A percentile compares a stretch with the other conserved stretches of the same genome.
These are phyloP conservation scores for Drosophila equinoxialis DNA, from an alignment of 1,140 invertebrate species.

Conservation along the genomic window DNA sequence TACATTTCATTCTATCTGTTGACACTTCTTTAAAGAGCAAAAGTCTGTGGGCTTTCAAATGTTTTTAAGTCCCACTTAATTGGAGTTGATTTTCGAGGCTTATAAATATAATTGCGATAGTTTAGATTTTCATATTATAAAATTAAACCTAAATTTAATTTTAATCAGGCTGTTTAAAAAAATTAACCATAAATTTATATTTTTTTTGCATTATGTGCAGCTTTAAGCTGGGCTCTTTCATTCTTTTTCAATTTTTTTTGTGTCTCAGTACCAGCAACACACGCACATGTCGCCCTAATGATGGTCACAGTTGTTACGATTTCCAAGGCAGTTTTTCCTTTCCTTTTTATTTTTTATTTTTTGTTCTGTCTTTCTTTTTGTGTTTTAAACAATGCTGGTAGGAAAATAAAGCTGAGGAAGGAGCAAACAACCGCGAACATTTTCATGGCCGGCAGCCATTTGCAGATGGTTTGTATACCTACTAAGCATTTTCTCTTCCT, in stretches of 20 bases:
- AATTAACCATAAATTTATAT: not conserved
- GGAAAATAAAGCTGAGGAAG: slow-evolving; percentile 23
- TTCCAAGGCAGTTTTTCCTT: slow-evolving; percentile 41
- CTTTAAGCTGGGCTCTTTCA: slow-evolving; percentile 4
- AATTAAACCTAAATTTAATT: no score
- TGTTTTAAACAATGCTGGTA: slow-evolving; percentile 47
- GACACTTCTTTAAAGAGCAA: no score
- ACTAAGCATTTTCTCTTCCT: slow-evolving; percentile 40
- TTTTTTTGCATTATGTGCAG: not conserved
- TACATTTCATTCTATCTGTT: no score
- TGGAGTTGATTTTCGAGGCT: no score
- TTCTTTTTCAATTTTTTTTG: slow-evolving; percentile 2
- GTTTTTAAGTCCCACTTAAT: no score
- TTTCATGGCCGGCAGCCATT: slow-evolving; percentile 43
- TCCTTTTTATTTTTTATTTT: slow-evolving; percentile 17
- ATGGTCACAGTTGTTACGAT: slow-evolving; percentile 62
- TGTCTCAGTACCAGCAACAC: slow-evolving; percentile 20
- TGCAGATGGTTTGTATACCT: slow-evolving; percentile 35
- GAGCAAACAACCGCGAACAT: slow-evolving; percentile 41
- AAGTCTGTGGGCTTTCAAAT: no score
- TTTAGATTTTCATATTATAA: no score
- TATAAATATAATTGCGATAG: no score
- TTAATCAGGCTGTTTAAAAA: not conserved
- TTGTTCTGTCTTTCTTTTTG: slow-evolving; percentile 39
- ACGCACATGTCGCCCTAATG: slow-evolving; percentile 56